Evolutionary conservation across 2,797 vertebrate species (phyloP), one percentile per base, ranked within the genome.

Genomic region (Threskiornis aethiopicus): DNA sequence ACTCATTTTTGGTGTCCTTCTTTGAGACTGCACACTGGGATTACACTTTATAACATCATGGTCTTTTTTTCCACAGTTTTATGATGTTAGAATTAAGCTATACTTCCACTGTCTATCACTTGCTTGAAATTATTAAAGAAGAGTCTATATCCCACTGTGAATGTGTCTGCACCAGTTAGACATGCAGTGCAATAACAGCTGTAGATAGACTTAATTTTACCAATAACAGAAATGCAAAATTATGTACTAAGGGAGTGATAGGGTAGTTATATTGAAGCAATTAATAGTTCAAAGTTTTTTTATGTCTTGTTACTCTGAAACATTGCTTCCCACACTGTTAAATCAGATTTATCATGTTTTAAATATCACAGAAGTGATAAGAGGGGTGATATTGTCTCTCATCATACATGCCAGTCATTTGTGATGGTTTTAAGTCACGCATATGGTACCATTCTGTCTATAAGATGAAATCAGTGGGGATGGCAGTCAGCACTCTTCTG

Each of bases 361-460:
- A 29, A 49, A 28, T 65, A 35, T 24, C n/a, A 5, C 22, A 22
- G 52, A 29, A 37, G 55, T 10, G 2, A 1, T 33, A 5, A 14
- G 49, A 31, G 49, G 49, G 49, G 69, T 6, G 22, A 16, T 33
- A 3, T 5, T 26, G 47, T 18, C 70, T 52, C 37, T 46, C 25
- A 4, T 25, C n/a, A 2, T 3, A 11, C 14, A 1, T 13, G 33
- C 31, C 57, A n/a, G 29, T 10, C 1, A 1, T 24, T 33, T 13
- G 33, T 8, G 37, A 22, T 11, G 49, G n/a, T 5, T 61, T 35
- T 44, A 35, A 37, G 67, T 46, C 52, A 9, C 4, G 1, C 25
- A 5, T 25, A 5, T 5, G 39, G n/a, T 14, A 5, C 41, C 18
- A 2, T 21, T 25, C 37, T 29, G 16, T 19, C 57, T 16, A 2